These are phyloP conservation scores for Miltochrista miniata DNA, from an alignment of 2,888 invertebrate species.

Conservation along the genomic window DNA sequence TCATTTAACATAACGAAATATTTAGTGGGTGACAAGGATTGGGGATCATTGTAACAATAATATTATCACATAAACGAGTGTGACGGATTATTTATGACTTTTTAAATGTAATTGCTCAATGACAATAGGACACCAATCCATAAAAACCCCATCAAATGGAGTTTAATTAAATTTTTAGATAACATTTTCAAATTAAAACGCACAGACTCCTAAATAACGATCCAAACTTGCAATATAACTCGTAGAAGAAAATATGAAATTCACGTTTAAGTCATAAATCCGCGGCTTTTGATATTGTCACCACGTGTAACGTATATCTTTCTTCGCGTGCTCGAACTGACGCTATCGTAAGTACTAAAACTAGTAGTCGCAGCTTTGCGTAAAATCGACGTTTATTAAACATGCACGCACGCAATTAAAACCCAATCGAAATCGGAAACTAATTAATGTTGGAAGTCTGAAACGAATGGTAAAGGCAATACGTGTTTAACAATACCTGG, in stretches of 20 bases:
- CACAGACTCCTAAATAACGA: neutral
- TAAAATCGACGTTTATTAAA: slow-evolving; percentile 48
- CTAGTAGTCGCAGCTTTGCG: slow-evolving; percentile 32
- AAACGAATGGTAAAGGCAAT: slow-evolving; percentile 35
- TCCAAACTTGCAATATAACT: slow-evolving; percentile 8
- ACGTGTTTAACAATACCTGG: slow-evolving; percentile 30
- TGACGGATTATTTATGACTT: too few species aligned
- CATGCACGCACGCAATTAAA: slow-evolving; percentile 46
- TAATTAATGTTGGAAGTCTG: slow-evolving; percentile 39
- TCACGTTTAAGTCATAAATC: slow-evolving; percentile 36
- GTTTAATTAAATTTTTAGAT: slow-evolving; percentile 1
- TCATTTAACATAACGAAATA: slow-evolving; percentile 10
- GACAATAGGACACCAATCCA: slow-evolving; percentile 31
- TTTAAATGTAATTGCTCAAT: slow-evolving; percentile 52
- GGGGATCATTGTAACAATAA: slow-evolving; percentile 7
- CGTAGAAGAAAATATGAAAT: neutral
- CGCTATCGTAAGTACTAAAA: slow-evolving; percentile 34
- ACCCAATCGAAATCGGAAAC: slow-evolving; percentile 48
- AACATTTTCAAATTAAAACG: slow-evolving; percentile 5
- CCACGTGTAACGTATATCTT: slow-evolving; percentile 32
- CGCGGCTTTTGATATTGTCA: slow-evolving; percentile 1
- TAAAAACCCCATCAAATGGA: neutral
- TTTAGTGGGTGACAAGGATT: slow-evolving; percentile 4
- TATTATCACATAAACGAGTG: too few species aligned
- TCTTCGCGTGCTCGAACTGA: slow-evolving; percentile 27